Base-by-base conservation (phyloP, 2,888 invertebrate species). In the Catocala sponsa region DNA sequence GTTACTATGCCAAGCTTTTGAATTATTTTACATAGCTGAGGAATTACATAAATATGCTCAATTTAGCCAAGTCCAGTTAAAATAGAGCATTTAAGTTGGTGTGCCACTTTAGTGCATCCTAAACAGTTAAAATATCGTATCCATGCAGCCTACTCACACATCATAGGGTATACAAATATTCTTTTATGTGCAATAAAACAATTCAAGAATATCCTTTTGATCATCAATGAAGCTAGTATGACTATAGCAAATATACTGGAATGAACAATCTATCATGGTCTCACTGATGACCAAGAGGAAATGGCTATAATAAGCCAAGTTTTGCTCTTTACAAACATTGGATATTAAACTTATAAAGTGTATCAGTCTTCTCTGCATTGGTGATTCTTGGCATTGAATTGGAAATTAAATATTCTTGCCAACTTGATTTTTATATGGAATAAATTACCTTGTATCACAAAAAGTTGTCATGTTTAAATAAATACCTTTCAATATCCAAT, bases 391-490 rank as follows among this genome's bases (percentile, higher is more conserved):
- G 71, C 63, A 67, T 75, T 71, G 65, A 67, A 71, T 70, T 67
- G 47, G 52, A 75, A 58, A 64, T 65, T 55, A 58, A 63, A 62
- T 63, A 61, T 50, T 60, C 50, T 65, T 66, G 63, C 58, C 41
- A 63, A 65, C 55, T 65, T 56, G 48, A 60, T 65, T 54, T 62
- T 54, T 46, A 51, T 63, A 35, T 50, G 64, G 49, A 47, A 73
- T 74, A 74, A 76, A 74, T 78, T 72, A 74, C 78, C 72, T 76
- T 70, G 33, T 71, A 77, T 67, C 55, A 77, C 71, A 72, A 73
- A 71, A 59, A 54, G 13, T 54, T 62, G 62, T 51, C 41, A 65
- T 63, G 51, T 53, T 46, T 46, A 47, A 55, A 52, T 59, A 50
- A 52, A 41, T 38, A 61, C 15, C 5, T 53, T 55, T 52, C 43